Base-by-base conservation (phyloP, 2,797 vertebrate species). In the Thamnophis elegans region DNA sequence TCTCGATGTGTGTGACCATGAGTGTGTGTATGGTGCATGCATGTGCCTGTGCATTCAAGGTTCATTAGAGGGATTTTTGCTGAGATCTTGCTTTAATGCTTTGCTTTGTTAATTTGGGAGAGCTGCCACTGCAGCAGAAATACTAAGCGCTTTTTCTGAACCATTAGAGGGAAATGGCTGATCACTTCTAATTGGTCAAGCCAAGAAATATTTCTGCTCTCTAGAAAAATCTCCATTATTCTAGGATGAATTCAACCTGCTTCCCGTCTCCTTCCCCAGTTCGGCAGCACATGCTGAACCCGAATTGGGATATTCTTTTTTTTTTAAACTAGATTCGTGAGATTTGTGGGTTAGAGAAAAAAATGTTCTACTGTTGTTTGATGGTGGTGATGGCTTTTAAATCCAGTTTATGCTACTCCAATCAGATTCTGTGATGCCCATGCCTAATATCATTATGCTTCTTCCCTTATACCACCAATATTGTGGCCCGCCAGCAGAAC, bases 111-210 rank as follows among this genome's bases (percentile, higher is more conserved):
- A 92, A 93, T 92, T 89, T 36, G 85, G 26, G 26, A 88, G 56
- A 90, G 56, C 68, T 92, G 89, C 89, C 59, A 88, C 60, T 25
- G 14, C 85, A 53, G 91, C 89, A 92, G 86, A 91, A 92, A 94
- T 55, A 56, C 65, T 90, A 94, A 94, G 87, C 28, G 86, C 87
- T 88, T 93, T 91, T 91, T 91, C 92, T 91, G 87, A 78, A 91
- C 89, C 92, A 91, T 91, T 93, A 91, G 90, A 91, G 87, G 54
- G 90, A 91, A 93, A 91, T 93, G 90, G 68, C 89, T 93, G 89
- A 93, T 91, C 90, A 89, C 59, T 90, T 91, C 59, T 53, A 85
- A 53, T 53, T n/a, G 58, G 53, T 82, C 87, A 73, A 68, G 89
- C 51, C n/a, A 58, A 93, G 59, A 86, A 91, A 62, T 51, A 92